These are phyloP conservation scores for Pantherophis alleghaniensis DNA, from an alignment of 2,797 vertebrate species.

Conservation along the genomic window DNA sequence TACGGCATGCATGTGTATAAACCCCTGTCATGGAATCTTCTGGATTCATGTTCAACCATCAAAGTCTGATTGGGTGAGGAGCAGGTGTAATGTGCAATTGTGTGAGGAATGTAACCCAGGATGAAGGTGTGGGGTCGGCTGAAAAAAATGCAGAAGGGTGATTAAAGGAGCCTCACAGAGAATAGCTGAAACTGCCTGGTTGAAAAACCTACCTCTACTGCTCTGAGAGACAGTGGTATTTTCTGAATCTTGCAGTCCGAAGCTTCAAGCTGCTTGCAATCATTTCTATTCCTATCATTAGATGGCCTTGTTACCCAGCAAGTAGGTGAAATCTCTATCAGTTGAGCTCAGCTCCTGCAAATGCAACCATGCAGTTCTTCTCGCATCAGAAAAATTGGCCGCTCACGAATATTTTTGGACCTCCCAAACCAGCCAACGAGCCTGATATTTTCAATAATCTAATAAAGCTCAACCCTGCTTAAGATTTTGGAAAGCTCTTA, in stretches of 20 bases:
- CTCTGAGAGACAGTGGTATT: neutral
- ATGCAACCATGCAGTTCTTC: neutral
- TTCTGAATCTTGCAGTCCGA: too few relatives aligned
- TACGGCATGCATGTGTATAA: neutral
- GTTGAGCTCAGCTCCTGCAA: neutral
- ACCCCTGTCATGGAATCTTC: neutral
- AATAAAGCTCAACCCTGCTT: too few relatives aligned
- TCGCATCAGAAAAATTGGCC: too few relatives aligned
- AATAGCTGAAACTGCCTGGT: neutral
- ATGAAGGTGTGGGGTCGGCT: neutral
- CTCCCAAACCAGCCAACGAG: too few relatives aligned
- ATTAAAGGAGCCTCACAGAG: neutral
- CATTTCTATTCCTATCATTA: too few relatives aligned
- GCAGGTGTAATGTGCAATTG: neutral
- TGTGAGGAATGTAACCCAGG: neutral
- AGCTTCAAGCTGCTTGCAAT: too few relatives aligned
- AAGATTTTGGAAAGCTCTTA: too few relatives aligned
- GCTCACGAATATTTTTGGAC: too few relatives aligned
- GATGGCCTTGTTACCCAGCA: too few relatives aligned
- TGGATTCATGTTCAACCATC: neutral
- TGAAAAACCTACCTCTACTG: neutral
- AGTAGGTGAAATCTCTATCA: too few relatives aligned
- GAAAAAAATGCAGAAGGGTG: neutral
- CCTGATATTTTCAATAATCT: too few relatives aligned
- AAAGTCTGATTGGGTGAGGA: neutral